These are phyloP conservation scores for Tympanoctomys barrerae DNA, from an alignment of 2,797 vertebrate genomes.

Conservation along the genomic window DNA sequence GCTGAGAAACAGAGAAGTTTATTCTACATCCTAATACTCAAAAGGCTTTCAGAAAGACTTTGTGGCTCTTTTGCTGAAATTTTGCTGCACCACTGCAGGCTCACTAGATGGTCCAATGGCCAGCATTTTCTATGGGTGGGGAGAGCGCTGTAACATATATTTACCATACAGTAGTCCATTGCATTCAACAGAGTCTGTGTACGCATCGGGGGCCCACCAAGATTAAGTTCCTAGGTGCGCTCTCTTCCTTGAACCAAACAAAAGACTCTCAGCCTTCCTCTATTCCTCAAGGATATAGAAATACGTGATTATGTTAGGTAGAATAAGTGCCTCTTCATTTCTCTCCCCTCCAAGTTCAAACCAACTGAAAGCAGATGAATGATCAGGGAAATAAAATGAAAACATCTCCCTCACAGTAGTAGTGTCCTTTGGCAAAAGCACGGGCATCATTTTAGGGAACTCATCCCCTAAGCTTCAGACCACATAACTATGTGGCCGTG, in stretches of 20 bases:
- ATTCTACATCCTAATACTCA: background rate
- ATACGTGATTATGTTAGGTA: background rate
- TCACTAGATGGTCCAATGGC: background rate
- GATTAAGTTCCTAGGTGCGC: background rate
- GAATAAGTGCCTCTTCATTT: background rate
- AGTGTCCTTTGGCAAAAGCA: background rate
- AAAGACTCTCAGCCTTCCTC: background rate
- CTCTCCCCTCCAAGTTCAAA: background rate
- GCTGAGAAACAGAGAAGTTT: background rate
- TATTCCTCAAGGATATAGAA: background rate
- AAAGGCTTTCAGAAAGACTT: background rate
- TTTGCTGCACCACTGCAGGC: background rate
- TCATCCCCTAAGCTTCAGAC: background rate
- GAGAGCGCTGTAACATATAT: too few relatives aligned
- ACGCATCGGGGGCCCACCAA: background rate
- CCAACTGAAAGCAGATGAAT: background rate
- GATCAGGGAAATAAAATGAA: background rate
- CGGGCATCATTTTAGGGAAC: background rate
- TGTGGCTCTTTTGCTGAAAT: background rate
- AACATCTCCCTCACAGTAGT: background rate
- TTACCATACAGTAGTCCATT: background rate
- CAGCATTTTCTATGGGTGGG: background rate
- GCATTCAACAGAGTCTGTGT: too few relatives aligned
- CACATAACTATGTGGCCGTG: background rate
- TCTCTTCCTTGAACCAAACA: background rate